phyloP scores from a whole-genome alignment of 1,140 invertebrate species.

The Hylaeus anthracinus region DNA sequence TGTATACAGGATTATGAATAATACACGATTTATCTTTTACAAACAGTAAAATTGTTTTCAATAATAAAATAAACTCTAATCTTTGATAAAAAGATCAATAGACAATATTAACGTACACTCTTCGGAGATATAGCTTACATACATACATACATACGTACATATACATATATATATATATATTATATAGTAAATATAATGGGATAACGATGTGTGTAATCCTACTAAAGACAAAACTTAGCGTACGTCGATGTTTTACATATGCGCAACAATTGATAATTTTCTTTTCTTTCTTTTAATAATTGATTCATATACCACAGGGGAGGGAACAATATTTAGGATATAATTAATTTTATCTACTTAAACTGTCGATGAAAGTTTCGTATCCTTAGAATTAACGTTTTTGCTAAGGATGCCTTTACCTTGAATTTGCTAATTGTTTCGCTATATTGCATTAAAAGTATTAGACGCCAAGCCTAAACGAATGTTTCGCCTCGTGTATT shows the following conservation, averaged over 20 bases:
- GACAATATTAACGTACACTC: conserved; percentile 46
- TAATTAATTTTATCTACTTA: conserved; percentile 18
- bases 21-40: conserved; percentile 51
- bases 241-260: conserved; percentile 44
- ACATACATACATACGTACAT: neutral
- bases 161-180: conserved; percentile 13
- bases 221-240: conserved; percentile 31
- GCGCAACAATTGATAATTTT: conserved; percentile 49
- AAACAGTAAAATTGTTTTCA: conserved; percentile 62
- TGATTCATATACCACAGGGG: conserved; percentile 40
- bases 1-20: conserved; percentile 43
- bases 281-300: conserved; percentile 19
- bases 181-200: conserved; percentile 49
- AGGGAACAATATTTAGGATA: conserved; percentile 32
- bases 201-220: conserved; percentile 48
- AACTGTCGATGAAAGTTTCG: conserved; percentile 1
- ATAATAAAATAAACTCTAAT: conserved; percentile 77
- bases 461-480: neutral
- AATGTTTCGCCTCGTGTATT: neutral
- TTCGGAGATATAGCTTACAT: conserved; percentile 19
- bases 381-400: neutral
- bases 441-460: neutral
- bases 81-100: conserved; percentile 71
- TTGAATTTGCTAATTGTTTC: conserved; percentile 9
- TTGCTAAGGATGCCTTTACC: neutral